These are phyloP conservation scores for Matsumyia berberina DNA, from an alignment of 2,888 invertebrate genomes.

Conservation along the genomic window DNA sequence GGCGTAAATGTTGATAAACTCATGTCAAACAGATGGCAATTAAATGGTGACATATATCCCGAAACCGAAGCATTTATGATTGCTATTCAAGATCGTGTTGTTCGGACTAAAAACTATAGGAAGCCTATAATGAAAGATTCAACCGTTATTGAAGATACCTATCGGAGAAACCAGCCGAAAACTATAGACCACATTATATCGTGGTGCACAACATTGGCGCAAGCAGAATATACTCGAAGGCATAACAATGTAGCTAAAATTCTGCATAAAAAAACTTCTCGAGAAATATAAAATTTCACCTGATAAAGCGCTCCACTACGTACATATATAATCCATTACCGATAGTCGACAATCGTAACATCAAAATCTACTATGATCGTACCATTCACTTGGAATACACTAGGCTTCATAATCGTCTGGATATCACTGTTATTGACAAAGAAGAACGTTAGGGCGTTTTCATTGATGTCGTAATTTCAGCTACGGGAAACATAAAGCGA, in stretches of 20 bases:
- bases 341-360: slow-evolving; percentile 36
- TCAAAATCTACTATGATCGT: neutral
- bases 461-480: neutral
- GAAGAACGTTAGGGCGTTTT: slow-evolving; percentile 14
- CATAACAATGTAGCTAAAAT: slow-evolving; percentile 54
- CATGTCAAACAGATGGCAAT: slow-evolving; percentile 43
- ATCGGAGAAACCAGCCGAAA: neutral
- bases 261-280: slow-evolving; percentile 28
- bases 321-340: slow-evolving; percentile 8
- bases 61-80: slow-evolving; percentile 51
- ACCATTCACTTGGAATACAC: neutral
- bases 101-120: slow-evolving; percentile 39
- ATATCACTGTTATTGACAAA: slow-evolving; percentile 33
- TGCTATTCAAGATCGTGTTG: slow-evolving; percentile 37
- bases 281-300: slow-evolving; percentile 14
- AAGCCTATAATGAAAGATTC: slow-evolving; percentile 28
- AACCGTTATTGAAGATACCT: slow-evolving; percentile 12
- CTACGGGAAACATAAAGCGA: neutral
- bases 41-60: neutral
- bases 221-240: slow-evolving; percentile 32
- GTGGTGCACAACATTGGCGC: slow-evolving; percentile 23
- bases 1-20: slow-evolving; percentile 39
- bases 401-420: slow-evolving; percentile 30
- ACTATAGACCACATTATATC: slow-evolving; percentile 29
- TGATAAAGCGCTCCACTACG: slow-evolving; percentile 1